A percentile compares a stretch with the other conserved stretches of the same genome.
These are phyloP conservation scores for Drosophila greeni DNA, from an alignment of 2,888 invertebrate genomes.

Conservation along the genomic window DNA sequence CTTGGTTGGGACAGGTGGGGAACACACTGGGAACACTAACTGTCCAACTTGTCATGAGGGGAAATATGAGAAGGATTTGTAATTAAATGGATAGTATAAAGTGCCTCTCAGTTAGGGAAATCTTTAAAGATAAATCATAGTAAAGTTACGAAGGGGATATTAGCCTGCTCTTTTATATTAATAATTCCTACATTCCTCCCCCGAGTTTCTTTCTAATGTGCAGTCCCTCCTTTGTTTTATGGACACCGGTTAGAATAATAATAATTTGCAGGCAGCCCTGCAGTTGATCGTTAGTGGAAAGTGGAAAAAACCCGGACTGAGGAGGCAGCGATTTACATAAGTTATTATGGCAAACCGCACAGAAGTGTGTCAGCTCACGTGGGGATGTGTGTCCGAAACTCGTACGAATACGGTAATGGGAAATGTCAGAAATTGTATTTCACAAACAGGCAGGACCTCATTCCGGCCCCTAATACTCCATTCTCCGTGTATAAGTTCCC, in stretches of 20 bases:
- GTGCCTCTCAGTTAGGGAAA: background rate
- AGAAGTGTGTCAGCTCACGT: slow-evolving; percentile 29
- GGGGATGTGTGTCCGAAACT: slow-evolving; percentile 33
- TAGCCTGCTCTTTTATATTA: too few relatives aligned
- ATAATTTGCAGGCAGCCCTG: slow-evolving; percentile 25
- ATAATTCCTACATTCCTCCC: background rate
- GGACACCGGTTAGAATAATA: slow-evolving; percentile 11
- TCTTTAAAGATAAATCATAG: background rate
- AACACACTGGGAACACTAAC: background rate
- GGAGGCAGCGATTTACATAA: slow-evolving; percentile 39
- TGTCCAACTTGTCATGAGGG: slow-evolving; percentile 19
- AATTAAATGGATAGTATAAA: background rate
- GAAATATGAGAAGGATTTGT: background rate
- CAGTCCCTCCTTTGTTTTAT: background rate
- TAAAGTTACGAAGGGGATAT: background rate
- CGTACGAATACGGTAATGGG: slow-evolving; percentile 33
- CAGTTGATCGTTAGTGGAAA: slow-evolving; percentile 29
- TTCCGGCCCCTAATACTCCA: slow-evolving; percentile 3
- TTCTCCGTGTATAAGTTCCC: background rate
- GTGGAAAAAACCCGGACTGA: slow-evolving; percentile 10
- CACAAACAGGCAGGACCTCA: slow-evolving; percentile 29
- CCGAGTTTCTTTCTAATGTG: background rate
- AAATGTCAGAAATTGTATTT: slow-evolving; percentile 40
- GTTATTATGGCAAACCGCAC: slow-evolving; percentile 27
- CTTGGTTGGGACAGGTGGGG: slow-evolving; percentile 16